Percentiles rank a stretch among this genome's conserved stretches.
Conservation (phyloP, 2,113 vertebrate species). For the Gracilinanus agilis region DNA sequence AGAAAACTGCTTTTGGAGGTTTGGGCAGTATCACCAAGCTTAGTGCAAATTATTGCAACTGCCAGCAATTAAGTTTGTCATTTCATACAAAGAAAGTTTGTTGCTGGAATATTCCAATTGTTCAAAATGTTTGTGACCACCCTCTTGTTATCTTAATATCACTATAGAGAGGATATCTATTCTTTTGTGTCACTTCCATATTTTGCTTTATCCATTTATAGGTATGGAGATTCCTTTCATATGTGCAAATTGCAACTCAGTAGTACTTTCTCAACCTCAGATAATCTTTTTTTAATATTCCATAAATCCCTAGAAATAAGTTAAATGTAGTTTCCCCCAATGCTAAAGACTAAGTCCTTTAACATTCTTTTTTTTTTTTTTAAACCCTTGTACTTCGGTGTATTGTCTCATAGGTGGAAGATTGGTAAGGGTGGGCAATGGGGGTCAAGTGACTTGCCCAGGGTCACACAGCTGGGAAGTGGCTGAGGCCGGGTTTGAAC, state of each 20-base stretch:
- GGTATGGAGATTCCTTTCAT: not conserved
- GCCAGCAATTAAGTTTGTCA: not conserved
- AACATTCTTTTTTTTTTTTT: too few relatives aligned
- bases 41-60: not conserved
- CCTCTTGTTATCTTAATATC: not conserved
- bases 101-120: not conserved
- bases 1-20: not conserved
- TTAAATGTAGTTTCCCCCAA: not conserved
- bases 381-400: too few relatives aligned
- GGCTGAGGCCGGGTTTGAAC: too few relatives aligned
- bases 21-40: not conserved
- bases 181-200: not conserved
- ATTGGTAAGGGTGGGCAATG: too few relatives aligned
- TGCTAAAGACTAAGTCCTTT: not conserved
- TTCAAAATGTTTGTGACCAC: not conserved
- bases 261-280: not conserved
- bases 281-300: not conserved
- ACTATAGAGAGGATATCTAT: not conserved
- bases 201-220: not conserved
- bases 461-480: too few relatives aligned
- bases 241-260: not conserved
- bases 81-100: not conserved
- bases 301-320: not conserved
- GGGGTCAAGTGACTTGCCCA: too few relatives aligned
- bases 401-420: too few relatives aligned